Evolutionary conservation across 2,113 vertebrate species (phyloP).

Genomic region (Dromiciops gliroides): DNA sequence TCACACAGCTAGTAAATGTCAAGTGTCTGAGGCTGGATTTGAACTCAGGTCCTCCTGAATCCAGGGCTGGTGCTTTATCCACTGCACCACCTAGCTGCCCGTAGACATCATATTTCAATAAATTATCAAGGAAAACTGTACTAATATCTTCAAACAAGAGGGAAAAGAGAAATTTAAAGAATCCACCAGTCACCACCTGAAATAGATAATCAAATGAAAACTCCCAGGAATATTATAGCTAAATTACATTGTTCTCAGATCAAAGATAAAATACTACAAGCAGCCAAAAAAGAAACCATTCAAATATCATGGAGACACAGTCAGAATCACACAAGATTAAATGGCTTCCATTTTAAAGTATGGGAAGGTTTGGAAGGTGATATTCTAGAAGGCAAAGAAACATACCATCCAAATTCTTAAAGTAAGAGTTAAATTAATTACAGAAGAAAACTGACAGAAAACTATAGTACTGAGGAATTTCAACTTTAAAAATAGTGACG

Average conservation of each 20-base stretch:
- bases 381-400: not conserved
- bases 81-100: no score
- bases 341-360: not conserved
- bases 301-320: not conserved
- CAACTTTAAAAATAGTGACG: no score
- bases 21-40: no score
- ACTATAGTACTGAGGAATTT: not conserved
- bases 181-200: not conserved
- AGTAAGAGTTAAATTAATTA: not conserved
- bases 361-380: not conserved
- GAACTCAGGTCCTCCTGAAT: no score
- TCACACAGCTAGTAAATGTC: no score
- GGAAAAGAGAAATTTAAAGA: not conserved
- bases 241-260: not conserved
- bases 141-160: not conserved
- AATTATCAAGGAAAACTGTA: not conserved
- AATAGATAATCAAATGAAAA: not conserved
- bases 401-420: not conserved
- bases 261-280: not conserved
- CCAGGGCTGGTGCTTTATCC: no score
- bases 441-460: not conserved
- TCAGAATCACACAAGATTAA: not conserved
- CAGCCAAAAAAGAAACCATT: not conserved
- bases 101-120: not conserved
- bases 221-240: not conserved